Evolutionary conservation across 1,140 invertebrate species (phyloP).

Genomic region (Drosophila persimilis): DNA sequence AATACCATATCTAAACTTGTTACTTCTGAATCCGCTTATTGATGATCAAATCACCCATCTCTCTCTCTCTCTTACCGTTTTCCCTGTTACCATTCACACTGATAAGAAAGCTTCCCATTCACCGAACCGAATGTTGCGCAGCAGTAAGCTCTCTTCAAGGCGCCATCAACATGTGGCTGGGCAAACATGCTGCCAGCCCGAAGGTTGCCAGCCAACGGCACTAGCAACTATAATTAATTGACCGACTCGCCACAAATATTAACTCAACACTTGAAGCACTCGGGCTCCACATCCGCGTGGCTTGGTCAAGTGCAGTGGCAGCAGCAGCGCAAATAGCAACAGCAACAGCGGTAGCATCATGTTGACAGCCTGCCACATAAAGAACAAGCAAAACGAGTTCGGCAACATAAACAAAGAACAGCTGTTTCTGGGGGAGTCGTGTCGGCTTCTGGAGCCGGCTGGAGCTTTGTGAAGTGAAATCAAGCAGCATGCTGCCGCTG

Average conservation of each 20-base stretch:
- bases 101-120: conserved; percentile 52
- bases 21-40: too few species aligned
- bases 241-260: conserved; percentile 43
- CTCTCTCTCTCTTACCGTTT: background rate
- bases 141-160: conserved; percentile 28
- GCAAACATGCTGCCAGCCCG: conserved; percentile 24
- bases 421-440: conserved; percentile 50
- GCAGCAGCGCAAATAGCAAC: conserved; percentile 14
- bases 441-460: conserved; percentile 64
- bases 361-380: conserved; percentile 34
- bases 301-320: conserved; percentile 43
- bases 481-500: conserved; percentile 42
- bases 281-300: conserved; percentile 15
- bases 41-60: too few species aligned
- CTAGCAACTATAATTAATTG: conserved; percentile 37
- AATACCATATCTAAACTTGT: too few species aligned
- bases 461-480: conserved; percentile 74
- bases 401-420: conserved; percentile 80
- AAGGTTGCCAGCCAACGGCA: conserved; percentile 13
- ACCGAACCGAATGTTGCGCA: conserved; percentile 14
- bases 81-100: background rate
- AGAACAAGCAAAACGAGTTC: conserved; percentile 48
- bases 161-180: conserved; percentile 29
- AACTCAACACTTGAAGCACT: conserved; percentile 54
- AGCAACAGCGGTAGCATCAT: conserved; percentile 22